phyloP scores from a whole-genome alignment of 2,797 vertebrate genomes.

The Pterois miles region DNA sequence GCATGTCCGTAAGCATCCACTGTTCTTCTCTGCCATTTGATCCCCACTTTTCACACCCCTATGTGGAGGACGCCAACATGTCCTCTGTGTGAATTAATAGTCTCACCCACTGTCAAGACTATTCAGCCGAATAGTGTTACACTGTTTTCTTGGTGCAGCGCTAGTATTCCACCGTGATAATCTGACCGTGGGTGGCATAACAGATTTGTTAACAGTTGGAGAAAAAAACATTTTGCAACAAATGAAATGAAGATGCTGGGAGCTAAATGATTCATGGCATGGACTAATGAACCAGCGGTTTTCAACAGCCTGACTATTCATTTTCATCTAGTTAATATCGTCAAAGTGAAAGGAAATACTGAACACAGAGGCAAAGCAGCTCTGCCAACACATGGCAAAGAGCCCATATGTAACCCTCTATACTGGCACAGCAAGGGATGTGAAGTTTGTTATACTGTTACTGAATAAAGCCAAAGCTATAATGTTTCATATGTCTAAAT shows the following conservation, averaged over 20 bases:
- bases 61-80: background rate
- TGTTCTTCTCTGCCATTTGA: constrained; percentile 35
- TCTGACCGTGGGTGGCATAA: constrained; percentile 30
- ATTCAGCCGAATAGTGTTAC: constrained; percentile 30
- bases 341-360: constrained; percentile 34
- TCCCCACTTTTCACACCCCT: constrained; percentile 41
- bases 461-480: constrained; percentile 11
- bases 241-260: constrained; percentile 51
- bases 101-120: constrained; percentile 23
- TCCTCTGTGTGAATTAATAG: constrained; percentile 10
- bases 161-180: constrained; percentile 25
- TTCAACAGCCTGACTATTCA: constrained; percentile 43
- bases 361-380: background rate
- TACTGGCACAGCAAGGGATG: background rate
- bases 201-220: constrained; percentile 49
- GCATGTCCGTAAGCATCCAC: background rate
- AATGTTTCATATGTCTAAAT: constrained; percentile 37
- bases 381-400: constrained; percentile 27
- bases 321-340: constrained; percentile 46
- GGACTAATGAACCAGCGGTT: constrained; percentile 43
- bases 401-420: constrained; percentile 9
- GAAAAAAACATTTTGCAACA: constrained; percentile 36
- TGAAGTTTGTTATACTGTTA: background rate
- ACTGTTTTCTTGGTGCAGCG: constrained; percentile 25
- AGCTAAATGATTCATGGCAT: constrained; percentile 59